phyloP scores from a whole-genome alignment of 2,113 vertebrate species.

The pig (Sus scrofa) region DNA sequence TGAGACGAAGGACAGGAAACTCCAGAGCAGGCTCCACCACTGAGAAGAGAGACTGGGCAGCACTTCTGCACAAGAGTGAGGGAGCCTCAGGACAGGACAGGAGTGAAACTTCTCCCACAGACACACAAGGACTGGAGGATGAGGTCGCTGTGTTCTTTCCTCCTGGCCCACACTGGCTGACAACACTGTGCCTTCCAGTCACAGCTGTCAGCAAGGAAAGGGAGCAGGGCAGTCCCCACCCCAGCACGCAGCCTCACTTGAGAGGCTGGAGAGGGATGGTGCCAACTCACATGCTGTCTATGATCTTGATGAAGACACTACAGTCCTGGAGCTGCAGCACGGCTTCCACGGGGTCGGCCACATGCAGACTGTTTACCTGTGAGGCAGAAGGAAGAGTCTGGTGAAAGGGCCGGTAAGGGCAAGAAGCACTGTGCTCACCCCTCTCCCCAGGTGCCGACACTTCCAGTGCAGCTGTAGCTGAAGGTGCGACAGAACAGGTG shows the following conservation, averaged over 20 bases:
- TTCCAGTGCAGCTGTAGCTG: background rate
- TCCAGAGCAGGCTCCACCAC: background rate
- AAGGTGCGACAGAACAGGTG: background rate
- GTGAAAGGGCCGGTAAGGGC: background rate
- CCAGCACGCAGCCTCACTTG: background rate
- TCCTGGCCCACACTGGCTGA: background rate
- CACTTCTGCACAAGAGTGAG: background rate
- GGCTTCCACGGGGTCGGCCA: constrained; percentile 80
- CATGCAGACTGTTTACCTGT: constrained; percentile 91
- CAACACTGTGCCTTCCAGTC: background rate
- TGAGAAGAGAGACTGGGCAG: background rate
- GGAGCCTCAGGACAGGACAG: background rate
- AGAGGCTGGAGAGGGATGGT: background rate
- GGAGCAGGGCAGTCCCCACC: background rate
- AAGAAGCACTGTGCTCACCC: background rate
- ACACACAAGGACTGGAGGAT: background rate
- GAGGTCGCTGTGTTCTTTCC: background rate
- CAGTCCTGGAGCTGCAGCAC: constrained; percentile 91
- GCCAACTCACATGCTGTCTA: constrained; percentile 91
- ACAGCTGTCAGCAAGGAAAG: background rate
- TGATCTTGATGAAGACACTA: constrained; percentile 88
- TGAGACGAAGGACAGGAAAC: background rate
- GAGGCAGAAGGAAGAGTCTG: background rate
- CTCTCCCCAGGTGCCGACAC: background rate
- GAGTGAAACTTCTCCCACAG: background rate